Base-by-base conservation (phyloP, 2,113 vertebrate genomes). In the Myanophis thanlyinensis region DNA sequence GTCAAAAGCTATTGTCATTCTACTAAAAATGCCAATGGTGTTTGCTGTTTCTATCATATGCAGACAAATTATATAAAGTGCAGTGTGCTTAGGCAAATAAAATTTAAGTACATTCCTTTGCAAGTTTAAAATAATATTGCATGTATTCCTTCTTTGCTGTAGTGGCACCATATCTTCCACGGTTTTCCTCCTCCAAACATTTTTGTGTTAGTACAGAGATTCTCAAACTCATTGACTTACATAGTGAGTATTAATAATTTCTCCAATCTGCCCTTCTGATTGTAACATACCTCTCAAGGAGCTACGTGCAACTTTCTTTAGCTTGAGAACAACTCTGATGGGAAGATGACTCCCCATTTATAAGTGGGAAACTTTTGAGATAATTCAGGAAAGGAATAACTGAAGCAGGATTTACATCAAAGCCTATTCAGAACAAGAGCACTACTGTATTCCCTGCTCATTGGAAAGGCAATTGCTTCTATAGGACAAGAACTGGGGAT, bases 21-120 rank as follows among this genome's bases (percentile, higher is more conserved):
- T 54, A 51, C 62, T 23, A 85, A 89, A 53, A 51, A 73, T 52
- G 30, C 11, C 46, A 27, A 22, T 15, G 8, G 20, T 8, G 20
- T 86, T 89, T 89, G 51, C 87, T 86, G 27, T 80, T 92, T 92
- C 40, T 85, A 86, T 93, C 49, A 90, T 86, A 90, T 51, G 27
- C 88, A 67, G 44, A 86, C 80, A 90, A 62, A 89, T 85, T 85
- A 18, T 59, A 92, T 20, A 56, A 59, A 62, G 35, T 86, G 53
- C 12, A 86, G 40, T 59, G 30, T 59, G 44, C 27, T 92, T 86
- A 62, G 40, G 46, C 87, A 92, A 88, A 53, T 80, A 92, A 51
- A 89, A 92, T 51, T 30, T 27, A 89, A 46, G 86, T 73, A 49
- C 22, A 89, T 35, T 92, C 40, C n/a, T 15, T 20, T 56, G 73